Base-by-base conservation (phyloP, 2,797 vertebrate genomes). In the Acanthurus leucopareius region DNA sequence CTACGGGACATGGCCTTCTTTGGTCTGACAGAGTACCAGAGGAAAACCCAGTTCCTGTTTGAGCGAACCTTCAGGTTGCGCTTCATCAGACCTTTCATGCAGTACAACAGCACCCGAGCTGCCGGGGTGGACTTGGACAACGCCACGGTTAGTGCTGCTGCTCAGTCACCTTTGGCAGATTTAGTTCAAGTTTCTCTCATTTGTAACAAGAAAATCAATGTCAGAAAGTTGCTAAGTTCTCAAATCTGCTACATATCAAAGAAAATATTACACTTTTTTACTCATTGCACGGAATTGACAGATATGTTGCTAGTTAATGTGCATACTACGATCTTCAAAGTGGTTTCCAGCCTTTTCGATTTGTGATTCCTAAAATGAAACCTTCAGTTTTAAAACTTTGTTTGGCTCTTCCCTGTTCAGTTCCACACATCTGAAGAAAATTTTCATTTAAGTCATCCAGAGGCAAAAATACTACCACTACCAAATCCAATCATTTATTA, bases 1-100 rank as follows among this genome's bases (percentile, higher is more conserved):
- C 96, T 99, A 52, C 96, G 97, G 16, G 97, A 98, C 93, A 99
- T 99, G 98, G 97, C 98, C 87, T 99, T 99, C 96, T 99, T 99
- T 0, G 98, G 98, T 83, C 94, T 99, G 87, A 99, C 98, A 0
- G 98, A 99, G 94, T 99, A 98, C 95, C 98, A 99, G 95, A 96
- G 98, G 90, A 99, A 99, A 95, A 99, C 98, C 72, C 98, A 99
- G 93, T 99, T 98, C 94, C 96, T 99, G 85, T 99, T 99, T 38
- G 98, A 99, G 88, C 96, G 97, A 54, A 99, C 97, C 96, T 99
- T 99, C 90, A 96, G 95, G 80, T 95, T 99, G 87, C 97, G 97
- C 75, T 99, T 99, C 94, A 99, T 99, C 95, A 95, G 97, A 81
- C 98, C 98, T 22, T 99, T 99, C 90, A 97, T 99, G 97, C 98